phyloP scores from a whole-genome alignment of 2,113 vertebrate genomes.

The Ictalurus furcatus region DNA sequence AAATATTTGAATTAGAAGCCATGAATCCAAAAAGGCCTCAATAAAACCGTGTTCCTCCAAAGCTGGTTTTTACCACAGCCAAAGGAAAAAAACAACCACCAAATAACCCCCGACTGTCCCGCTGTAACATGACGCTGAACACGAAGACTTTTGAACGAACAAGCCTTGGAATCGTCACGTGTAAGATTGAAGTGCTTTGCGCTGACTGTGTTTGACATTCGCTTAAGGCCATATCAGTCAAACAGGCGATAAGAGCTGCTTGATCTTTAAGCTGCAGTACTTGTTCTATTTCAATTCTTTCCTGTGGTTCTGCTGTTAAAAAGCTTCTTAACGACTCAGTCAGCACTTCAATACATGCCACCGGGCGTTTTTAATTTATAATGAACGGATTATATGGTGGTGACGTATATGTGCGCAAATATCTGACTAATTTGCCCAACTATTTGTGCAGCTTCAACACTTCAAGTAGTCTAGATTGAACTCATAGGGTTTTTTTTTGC shows the following conservation, averaged over 20 bases:
- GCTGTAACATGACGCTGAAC: not conserved
- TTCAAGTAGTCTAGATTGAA: not conserved
- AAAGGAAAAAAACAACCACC: not conserved
- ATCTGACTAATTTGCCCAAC: not conserved
- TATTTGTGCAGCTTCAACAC: not conserved
- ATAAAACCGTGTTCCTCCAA: slow-evolving; percentile 18
- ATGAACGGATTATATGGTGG: not conserved
- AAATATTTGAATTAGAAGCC: slow-evolving; percentile 57
- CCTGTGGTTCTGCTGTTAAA: not conserved
- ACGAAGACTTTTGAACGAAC: not conserved
- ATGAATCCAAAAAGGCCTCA: slow-evolving; percentile 45
- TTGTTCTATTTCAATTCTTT: not conserved
- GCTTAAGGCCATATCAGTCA: not conserved
- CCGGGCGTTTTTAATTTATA: not conserved
- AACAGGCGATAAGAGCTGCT: not conserved
- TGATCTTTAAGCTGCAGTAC: not conserved
- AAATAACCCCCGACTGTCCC: not conserved
- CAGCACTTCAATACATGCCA: not conserved
- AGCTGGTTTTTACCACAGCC: not conserved
- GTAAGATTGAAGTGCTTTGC: not conserved
- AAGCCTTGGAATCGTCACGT: not conserved
- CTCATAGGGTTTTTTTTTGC: not conserved
- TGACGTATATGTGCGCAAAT: not conserved
- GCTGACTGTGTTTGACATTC: not conserved
- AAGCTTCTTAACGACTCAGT: not conserved